A percentile compares a stretch with the other conserved stretches of the same genome.
Conservation (phyloP, 2,797 vertebrate genomes). For the Podargus strigoides region DNA sequence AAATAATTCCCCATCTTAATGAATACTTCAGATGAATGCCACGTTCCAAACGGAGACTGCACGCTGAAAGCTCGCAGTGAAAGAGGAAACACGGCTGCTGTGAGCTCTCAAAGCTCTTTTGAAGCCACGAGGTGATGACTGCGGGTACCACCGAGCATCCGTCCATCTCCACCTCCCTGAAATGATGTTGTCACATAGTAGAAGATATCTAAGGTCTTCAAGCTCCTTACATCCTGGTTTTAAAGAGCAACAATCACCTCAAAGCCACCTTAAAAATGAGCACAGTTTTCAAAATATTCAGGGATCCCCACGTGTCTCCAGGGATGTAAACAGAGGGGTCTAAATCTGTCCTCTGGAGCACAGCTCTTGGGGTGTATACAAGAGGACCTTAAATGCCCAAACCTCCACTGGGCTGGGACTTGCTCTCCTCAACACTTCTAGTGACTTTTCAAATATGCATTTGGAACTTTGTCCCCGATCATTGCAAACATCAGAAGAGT, state of each 20-base stretch:
- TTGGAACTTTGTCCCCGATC: background rate
- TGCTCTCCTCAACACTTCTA: background rate
- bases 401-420: background rate
- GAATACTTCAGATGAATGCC: constrained; percentile 39
- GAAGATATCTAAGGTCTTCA: background rate
- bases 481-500: background rate
- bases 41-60: background rate
- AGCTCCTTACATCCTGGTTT: background rate
- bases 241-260: background rate
- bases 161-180: background rate
- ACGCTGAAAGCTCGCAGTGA: background rate
- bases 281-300: fast-evolving
- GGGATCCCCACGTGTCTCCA: background rate
- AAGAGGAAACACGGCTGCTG: background rate
- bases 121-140: background rate
- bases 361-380: fast-evolving
- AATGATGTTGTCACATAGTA: background rate
- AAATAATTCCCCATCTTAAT: constrained; percentile 51
- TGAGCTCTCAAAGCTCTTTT: background rate
- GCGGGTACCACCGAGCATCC: background rate
- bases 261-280: background rate
- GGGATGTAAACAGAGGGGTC: too few relatives aligned
- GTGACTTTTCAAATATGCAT: background rate
- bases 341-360: background rate
- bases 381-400: background rate